Evolutionary conservation across 2,113 vertebrate species (phyloP).

Genomic region (Zosterops japonicus): DNA sequence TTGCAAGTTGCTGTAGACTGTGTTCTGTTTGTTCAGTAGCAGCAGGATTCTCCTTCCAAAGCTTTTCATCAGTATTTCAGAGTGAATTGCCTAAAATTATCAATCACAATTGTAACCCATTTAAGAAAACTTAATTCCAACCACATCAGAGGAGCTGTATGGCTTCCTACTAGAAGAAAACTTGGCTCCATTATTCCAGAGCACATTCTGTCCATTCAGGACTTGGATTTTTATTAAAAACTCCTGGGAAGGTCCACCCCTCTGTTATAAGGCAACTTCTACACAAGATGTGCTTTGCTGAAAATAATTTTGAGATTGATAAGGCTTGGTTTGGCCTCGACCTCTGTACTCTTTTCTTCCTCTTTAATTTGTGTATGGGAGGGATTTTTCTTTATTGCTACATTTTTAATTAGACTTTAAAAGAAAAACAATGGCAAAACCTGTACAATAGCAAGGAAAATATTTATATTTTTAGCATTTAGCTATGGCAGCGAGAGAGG

Average conservation of each 20-base stretch:
- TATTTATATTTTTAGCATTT: conserved; percentile 26
- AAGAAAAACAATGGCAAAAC: background rate
- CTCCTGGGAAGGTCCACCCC: background rate
- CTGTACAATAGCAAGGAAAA: background rate
- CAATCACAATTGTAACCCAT: background rate
- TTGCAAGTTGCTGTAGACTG: background rate
- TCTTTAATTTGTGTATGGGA: background rate
- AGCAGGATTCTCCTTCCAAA: background rate
- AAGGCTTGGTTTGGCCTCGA: background rate
- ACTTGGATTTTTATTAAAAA: background rate
- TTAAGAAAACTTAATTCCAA: background rate
- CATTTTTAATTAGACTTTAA: background rate
- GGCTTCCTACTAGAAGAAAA: background rate
- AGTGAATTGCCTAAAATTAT: background rate
- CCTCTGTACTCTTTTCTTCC: background rate
- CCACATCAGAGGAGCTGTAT: background rate
- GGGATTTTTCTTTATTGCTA: background rate
- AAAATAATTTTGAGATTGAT: background rate
- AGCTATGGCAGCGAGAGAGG: background rate
- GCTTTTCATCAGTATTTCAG: background rate
- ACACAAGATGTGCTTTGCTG: background rate
- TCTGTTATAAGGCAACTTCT: background rate
- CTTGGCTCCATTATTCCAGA: background rate
- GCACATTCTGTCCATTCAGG: background rate
- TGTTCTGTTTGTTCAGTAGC: background rate